A percentile compares a stretch with the other conserved stretches of the same genome.
Conservation (phyloP, 2,888 invertebrate species). For the Lasioglossum calceatum region DNA sequence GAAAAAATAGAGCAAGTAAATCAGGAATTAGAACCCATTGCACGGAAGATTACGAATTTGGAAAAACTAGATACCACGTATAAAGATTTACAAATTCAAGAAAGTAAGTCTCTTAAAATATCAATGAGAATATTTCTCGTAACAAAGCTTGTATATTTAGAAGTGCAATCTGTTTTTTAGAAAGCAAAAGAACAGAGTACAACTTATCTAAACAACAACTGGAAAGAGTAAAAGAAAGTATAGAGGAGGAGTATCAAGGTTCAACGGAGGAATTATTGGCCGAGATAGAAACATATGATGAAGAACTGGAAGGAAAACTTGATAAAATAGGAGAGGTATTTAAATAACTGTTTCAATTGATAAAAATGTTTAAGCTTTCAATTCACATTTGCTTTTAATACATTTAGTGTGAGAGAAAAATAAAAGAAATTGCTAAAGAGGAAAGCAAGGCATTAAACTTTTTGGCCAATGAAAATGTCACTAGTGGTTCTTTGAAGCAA, state of each 20-base stretch:
- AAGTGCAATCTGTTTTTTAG: conserved; percentile 77
- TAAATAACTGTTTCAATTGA: neutral
- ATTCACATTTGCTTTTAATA: neutral
- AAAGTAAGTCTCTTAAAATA: conserved; percentile 77
- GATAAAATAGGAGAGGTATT: neutral
- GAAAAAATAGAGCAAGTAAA: conserved; percentile 84
- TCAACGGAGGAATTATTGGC: neutral
- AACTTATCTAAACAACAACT: neutral
- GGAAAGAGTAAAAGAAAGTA: neutral
- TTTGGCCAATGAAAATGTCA: conserved; percentile 83
- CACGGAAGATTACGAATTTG: conserved; percentile 82
- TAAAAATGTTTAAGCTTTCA: neutral
- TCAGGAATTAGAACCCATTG: conserved; percentile 84
- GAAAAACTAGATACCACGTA: conserved; percentile 81
- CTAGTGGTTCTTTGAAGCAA: conserved; percentile 84
- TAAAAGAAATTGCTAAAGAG: conserved; percentile 76
- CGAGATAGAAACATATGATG: neutral
- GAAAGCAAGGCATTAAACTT: conserved; percentile 81
- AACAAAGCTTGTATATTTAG: neutral
- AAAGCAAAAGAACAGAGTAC: conserved; percentile 63
- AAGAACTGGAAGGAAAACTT: neutral
- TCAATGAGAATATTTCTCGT: neutral
- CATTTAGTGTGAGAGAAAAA: conserved; percentile 78
- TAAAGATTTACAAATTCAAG: conserved; percentile 76
- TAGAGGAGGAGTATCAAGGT: neutral